Evolutionary conservation across 2,113 vertebrate genomes (phyloP).

Genomic region (Pluvianellus socialis): DNA sequence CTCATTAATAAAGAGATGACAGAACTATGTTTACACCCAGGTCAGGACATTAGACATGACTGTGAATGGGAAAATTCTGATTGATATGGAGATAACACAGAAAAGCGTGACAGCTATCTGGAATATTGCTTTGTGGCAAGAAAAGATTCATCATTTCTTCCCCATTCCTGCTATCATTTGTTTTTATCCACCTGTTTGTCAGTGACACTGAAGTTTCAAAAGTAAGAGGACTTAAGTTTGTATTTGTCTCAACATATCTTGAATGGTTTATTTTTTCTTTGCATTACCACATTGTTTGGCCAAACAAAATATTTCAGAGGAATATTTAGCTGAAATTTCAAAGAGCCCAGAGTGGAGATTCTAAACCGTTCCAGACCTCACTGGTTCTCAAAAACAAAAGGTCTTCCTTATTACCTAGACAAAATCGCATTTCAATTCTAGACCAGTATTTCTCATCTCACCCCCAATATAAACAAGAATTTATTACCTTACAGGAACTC

Average conservation of each 20-base stretch:
- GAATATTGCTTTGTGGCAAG: neutral
- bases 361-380: neutral
- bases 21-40: neutral
- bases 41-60: neutral
- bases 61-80: neutral
- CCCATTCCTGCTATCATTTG: neutral
- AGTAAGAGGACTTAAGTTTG: neutral
- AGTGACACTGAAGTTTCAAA: neutral
- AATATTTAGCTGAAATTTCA: neutral
- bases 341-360: neutral
- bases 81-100: neutral
- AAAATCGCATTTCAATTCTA: neutral
- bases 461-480: neutral
- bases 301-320: neutral
- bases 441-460: neutral
- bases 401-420: neutral
- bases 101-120: neutral
- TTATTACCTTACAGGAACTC: neutral
- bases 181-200: neutral
- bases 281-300: neutral
- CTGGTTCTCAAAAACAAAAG: neutral
- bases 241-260: neutral
- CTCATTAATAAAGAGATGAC: neutral
- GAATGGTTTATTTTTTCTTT: neutral
- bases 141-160: neutral